Conservation (phyloP, 2,797 vertebrate species). For the Myotis vivesi region DNA sequence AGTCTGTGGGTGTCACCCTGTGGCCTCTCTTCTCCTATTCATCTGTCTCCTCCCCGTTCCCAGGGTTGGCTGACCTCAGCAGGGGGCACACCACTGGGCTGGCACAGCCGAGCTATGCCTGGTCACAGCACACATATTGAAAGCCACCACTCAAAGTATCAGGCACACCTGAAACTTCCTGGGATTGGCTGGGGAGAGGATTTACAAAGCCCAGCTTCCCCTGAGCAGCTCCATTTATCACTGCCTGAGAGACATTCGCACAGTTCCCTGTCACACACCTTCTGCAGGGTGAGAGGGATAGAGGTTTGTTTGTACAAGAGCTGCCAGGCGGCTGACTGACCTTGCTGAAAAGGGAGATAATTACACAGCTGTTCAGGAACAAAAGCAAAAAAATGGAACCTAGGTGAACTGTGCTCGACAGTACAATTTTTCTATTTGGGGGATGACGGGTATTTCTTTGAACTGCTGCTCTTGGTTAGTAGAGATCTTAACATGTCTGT, state of each 20-base stretch:
- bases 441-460: not conserved
- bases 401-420: not conserved
- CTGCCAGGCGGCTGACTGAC: slow-evolving; percentile 62
- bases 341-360: slow-evolving; percentile 68
- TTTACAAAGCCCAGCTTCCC: slow-evolving; percentile 27
- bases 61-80: not conserved
- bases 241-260: slow-evolving; percentile 1
- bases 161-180: slow-evolving; percentile 1
- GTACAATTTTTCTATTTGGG: not conserved
- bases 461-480: not conserved
- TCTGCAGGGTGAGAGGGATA: slow-evolving; percentile 37
- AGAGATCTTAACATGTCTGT: not conserved
- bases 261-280: slow-evolving; percentile 54
- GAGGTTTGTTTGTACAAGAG: slow-evolving; percentile 64
- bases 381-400: slow-evolving; percentile 30
- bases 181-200: slow-evolving; percentile 23
- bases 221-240: slow-evolving; percentile 28
- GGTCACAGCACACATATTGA: not conserved
- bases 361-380: slow-evolving; percentile 64
- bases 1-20: not conserved
- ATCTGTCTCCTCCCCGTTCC: not conserved
- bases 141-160: not conserved
- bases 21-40: not conserved
- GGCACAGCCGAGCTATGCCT: not conserved
- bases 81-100: not conserved